Evolutionary conservation across 2,888 invertebrate species (phyloP), one percentile per base, ranked within the genome.

Genomic region (Eledone cirrhosa): DNA sequence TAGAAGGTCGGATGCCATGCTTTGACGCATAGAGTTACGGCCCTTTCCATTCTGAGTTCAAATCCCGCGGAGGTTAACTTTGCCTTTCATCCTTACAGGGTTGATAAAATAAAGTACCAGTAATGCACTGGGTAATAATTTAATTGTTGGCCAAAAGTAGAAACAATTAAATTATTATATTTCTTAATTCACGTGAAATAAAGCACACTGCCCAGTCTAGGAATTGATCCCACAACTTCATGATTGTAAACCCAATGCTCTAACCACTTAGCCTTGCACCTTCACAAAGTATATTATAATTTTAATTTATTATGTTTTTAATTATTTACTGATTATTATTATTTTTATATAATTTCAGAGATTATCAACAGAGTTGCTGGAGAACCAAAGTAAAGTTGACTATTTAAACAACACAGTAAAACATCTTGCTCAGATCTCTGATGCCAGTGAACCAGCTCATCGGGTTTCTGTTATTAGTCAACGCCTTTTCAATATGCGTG

Each of bases 341-440:
- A 41, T 41, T 41, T 41, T n/a, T 75, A 69, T 75, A 31, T 31
- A 27, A 53, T 80, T 82, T 8, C 82, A 88, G 88, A 84, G 80
- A 79, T 80, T 87, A 27, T 77, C 83, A 29, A 85, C 85, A 75
- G 86, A 87, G 27, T 78, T 84, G n/a, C 84, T 85, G 24, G 82
- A 84, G 33, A 84, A 85, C 79, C 85, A 86, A 80, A 85, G 83
- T 77, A 83, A 83, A 77, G 81, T 87, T 19, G 80, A 83, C 31
- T 84, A 85, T 48, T 81, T 88, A 41, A 84, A 84, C 72, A 80
- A 84, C 27, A 80, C 86, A 65, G 81, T 85, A 53, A 87, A 86
- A 77, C 86, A 87, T 77, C 84, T 88, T 77, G 85, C 85, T 69
- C 84, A 86, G 53, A 79, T 86, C 33, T 85, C 85, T 82, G 86